Conservation (phyloP, 2,888 invertebrate genomes). For the Venusia cambrica region DNA sequence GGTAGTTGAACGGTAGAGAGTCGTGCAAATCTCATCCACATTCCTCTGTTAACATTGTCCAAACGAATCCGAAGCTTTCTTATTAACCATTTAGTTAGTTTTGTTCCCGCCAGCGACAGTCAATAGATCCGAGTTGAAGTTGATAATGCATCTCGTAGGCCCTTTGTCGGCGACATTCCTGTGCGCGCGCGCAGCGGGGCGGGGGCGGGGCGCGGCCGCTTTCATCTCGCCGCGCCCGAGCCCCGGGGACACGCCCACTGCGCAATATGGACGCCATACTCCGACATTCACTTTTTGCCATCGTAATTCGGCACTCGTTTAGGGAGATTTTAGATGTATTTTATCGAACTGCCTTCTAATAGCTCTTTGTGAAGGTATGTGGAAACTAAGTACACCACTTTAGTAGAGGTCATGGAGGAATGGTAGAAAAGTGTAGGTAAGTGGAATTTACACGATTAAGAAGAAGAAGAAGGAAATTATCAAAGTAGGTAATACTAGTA, state of each 20-base stretch:
- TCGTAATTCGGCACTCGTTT: conserved; percentile 23
- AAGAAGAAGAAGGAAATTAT: no score
- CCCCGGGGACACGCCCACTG: conserved; percentile 25
- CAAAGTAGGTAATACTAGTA: no score
- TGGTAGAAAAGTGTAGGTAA: no score
- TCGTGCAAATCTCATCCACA: no score
- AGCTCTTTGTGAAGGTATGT: no score
- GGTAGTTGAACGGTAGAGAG: no score
- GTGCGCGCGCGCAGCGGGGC: conserved; percentile 21
- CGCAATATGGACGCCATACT: conserved; percentile 32
- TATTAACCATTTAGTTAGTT: conserved; percentile 3
- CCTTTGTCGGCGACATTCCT: conserved; percentile 29
- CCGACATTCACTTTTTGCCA: conserved; percentile 25
- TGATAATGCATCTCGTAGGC: conserved; percentile 25
- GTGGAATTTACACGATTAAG: no score
- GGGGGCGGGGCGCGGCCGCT: conserved; percentile 14
- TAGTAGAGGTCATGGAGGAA: no score
- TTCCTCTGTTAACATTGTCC: no score
- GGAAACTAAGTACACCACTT: no score
- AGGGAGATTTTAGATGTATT: conserved; percentile 5
- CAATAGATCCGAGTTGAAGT: conserved; percentile 6
- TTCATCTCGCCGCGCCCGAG: conserved; percentile 14
- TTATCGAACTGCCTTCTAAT: conserved; percentile 2
- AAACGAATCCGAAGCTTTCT: no score
- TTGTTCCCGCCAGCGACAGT: conserved; percentile 4